Conservation (phyloP, 2,797 vertebrate species). For the Trachops cirrhosus region DNA sequence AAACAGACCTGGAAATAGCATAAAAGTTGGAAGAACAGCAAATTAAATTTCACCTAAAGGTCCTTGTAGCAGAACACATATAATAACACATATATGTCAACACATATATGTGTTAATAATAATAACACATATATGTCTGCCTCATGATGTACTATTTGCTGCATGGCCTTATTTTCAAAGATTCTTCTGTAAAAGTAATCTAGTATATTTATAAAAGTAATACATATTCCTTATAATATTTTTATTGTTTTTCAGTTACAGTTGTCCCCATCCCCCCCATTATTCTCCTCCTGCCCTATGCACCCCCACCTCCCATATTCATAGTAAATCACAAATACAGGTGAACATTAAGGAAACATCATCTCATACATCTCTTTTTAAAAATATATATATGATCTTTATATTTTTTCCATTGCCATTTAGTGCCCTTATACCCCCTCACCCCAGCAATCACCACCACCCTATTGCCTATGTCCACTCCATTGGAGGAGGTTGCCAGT, state of each 20-base stretch:
- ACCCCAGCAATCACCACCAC: no score
- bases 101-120: no score
- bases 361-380: neutral
- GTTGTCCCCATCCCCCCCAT: no score
- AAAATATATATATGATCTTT: no score
- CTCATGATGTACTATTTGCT: neutral
- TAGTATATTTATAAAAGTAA: neutral
- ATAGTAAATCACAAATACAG: neutral
- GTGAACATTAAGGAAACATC: neutral
- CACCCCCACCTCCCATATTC: no score
- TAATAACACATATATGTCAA: no score
- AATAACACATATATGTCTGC: neutral
- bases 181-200: neutral
- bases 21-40: neutral
- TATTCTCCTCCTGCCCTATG: no score
- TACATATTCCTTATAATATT: neutral
- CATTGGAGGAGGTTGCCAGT: no score
- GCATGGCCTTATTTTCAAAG: neutral
- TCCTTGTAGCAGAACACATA: neutral
- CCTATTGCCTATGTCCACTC: no score
- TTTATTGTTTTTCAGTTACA: neutral
- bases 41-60: neutral
- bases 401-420: no score
- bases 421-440: no score
- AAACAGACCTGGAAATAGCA: neutral